Base-by-base conservation (phyloP, 2,797 vertebrate species). In the Anguilla pacifica region DNA sequence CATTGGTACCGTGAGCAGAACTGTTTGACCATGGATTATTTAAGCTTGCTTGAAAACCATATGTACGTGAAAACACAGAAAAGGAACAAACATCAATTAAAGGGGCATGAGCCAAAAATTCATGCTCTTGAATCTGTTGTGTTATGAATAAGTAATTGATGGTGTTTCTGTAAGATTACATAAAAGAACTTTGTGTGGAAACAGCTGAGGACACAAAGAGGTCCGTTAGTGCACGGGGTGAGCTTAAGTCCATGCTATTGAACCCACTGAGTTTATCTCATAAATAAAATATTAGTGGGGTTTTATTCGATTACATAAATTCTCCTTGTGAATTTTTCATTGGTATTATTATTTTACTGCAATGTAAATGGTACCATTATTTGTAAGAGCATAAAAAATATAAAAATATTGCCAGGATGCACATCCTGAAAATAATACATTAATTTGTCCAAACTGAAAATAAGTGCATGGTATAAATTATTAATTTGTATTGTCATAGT, bases 131-230 rank as follows among this genome's bases (percentile, higher is more conserved):
- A 67, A 67, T 67, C 64, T 19, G 22, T 67, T 67, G 22, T 25
- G 64, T n/a, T 67, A 67, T 67, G 19, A 67, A 67, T 67, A 25
- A 28, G 25, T n/a, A 3, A 67, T 67, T 67, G 25, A 67, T n/a
- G 25, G 25, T 67, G 64, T 67, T 25, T 67, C 57, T 43, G 39
- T 43, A 28, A 6, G 9, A 28, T 67, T 67, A 67, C 64, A 28
- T 67, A 67, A 67, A 28, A 67, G 6, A 67, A 67, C 6, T 67
- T 67, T n/a, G 6, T 4, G n/a, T 28, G 64, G 72, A 74, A 39
- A 74, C 72, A 35, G 72, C 31, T 74, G 72, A 74, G 39, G 72
- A 74, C 28, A 74, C 72, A 35, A 39, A 74, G 72, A 74, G 35
- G 31, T 5, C 72, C 17, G 72, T 35, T 35, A 35, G 10, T 17